These are phyloP conservation scores for Centropristis striata DNA, from an alignment of 2,113 vertebrate species.

Conservation along the genomic window DNA sequence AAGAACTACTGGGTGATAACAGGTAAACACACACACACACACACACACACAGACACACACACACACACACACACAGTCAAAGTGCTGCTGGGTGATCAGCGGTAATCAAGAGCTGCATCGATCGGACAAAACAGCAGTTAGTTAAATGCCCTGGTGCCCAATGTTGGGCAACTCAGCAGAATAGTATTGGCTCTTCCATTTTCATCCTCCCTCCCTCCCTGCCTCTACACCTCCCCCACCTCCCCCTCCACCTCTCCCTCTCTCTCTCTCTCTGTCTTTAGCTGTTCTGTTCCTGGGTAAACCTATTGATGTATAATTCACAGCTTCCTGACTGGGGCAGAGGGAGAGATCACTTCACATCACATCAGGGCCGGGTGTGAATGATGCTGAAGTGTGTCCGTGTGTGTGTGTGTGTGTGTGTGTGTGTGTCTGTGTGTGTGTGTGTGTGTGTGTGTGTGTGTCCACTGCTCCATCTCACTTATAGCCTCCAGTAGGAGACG, in stretches of 20 bases:
- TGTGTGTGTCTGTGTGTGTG: conserved; percentile 24
- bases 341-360: conserved; percentile 67
- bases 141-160: conserved; percentile 30
- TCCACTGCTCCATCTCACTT: conserved; percentile 33
- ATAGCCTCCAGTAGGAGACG: conserved; percentile 19
- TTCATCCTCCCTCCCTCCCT: background rate
- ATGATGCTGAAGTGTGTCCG: conserved; percentile 39
- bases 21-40: conserved; percentile 83
- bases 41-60: background rate
- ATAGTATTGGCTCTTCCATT: conserved; percentile 33
- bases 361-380: conserved; percentile 63
- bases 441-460: conserved; percentile 14
- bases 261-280: conserved; percentile 28
- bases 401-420: conserved; percentile 32
- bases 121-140: conserved; percentile 66
- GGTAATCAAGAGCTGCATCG: conserved; percentile 52
- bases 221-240: background rate
- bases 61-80: background rate
- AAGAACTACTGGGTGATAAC: conserved; percentile 97
- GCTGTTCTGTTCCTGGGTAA: conserved; percentile 57
- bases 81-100: conserved; percentile 44
- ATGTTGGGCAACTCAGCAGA: conserved; percentile 63
- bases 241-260: background rate
- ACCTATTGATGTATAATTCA: conserved; percentile 78
- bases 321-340: conserved; percentile 63